Evolutionary conservation across 1,140 invertebrate genomes (phyloP).

Genomic region (Tyrophagus putrescentiae): DNA sequence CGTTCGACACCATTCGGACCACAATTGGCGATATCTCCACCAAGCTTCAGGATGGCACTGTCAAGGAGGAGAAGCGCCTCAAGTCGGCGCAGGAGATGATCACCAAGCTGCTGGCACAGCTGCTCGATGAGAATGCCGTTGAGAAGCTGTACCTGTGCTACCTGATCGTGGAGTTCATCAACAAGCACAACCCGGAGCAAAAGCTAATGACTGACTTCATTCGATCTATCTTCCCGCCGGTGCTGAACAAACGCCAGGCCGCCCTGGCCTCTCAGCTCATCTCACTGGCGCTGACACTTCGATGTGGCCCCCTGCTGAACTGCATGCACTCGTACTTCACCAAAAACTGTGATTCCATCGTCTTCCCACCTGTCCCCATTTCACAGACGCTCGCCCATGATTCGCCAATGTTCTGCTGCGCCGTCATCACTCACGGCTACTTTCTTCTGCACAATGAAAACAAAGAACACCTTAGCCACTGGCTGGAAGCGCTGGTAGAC

Average conservation of each 20-base stretch:
- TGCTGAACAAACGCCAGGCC: conserved; percentile 9
- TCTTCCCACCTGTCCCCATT: background rate
- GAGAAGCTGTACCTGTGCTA: conserved; percentile 1
- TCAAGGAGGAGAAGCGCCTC: background rate
- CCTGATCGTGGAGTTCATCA: background rate
- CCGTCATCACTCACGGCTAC: background rate
- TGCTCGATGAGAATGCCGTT: background rate
- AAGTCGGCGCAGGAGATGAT: background rate
- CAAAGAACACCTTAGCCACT: conserved; percentile 1
- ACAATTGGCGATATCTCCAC: background rate
- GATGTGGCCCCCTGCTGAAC: background rate
- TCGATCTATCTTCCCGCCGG: background rate
- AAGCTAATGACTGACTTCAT: background rate
- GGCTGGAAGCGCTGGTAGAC: background rate
- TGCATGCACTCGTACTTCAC: background rate
- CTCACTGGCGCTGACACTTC: background rate
- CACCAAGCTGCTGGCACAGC: background rate
- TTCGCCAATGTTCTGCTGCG: conserved; percentile 6
- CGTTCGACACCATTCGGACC: background rate
- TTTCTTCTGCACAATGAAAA: background rate
- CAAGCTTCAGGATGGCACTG: background rate
- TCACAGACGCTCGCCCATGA: background rate
- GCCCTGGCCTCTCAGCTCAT: background rate
- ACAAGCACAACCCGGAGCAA: background rate
- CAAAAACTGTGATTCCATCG: background rate